phyloP scores from a whole-genome alignment of 2,888 invertebrate genomes.

The Erpobdella octoculata region DNA sequence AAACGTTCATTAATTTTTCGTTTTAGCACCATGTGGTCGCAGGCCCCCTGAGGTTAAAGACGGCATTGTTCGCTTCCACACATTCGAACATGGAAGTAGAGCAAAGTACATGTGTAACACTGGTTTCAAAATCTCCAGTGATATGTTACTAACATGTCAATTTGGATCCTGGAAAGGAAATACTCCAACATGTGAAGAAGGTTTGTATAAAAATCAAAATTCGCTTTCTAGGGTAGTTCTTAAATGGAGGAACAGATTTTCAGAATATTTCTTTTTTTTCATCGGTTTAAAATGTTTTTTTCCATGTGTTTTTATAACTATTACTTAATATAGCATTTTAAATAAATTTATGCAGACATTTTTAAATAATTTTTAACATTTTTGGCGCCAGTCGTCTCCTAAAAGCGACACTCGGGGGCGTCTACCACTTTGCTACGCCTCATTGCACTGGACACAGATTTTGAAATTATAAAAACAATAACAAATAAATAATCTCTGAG shows the following conservation, averaged over 20 bases:
- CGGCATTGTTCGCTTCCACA: conserved; percentile 91
- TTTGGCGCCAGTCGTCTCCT: too few relatives aligned
- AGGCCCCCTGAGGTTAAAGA: conserved; percentile 78
- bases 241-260: too few relatives aligned
- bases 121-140: conserved; percentile 71
- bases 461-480: too few relatives aligned
- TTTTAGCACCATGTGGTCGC: conserved; percentile 66
- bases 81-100: conserved; percentile 91
- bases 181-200: conserved; percentile 67
- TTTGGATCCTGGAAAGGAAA: conserved; percentile 86
- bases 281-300: background rate
- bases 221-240: background rate
- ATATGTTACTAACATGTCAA: conserved; percentile 65
- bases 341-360: too few relatives aligned
- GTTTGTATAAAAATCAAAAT: background rate
- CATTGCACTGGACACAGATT: too few relatives aligned
- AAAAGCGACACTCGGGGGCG: too few relatives aligned
- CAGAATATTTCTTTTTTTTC: background rate
- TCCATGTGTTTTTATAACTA: background rate
- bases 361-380: too few relatives aligned
- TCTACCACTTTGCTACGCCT: too few relatives aligned
- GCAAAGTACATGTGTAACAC: conserved; percentile 88
- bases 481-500: too few relatives aligned
- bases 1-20: too few relatives aligned
- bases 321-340: too few relatives aligned